These are phyloP conservation scores for chimpanzee (Pan troglodytes) DNA, from an alignment of 2,113 vertebrate species.

Conservation along the genomic window DNA sequence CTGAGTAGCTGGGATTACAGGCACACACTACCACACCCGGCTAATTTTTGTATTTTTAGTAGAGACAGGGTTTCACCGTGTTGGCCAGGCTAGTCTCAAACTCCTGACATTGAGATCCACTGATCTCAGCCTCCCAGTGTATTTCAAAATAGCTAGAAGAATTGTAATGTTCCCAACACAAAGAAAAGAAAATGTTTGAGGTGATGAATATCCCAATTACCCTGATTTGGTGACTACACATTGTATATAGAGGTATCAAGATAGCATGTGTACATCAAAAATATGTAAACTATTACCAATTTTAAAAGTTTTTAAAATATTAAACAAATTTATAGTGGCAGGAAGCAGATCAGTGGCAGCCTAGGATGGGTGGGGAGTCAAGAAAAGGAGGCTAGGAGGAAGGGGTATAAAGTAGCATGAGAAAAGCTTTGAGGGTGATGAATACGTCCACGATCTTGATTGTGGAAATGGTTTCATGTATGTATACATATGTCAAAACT, in stretches of 20 bases:
- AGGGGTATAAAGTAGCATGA: background rate
- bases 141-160: background rate
- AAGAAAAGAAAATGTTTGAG: background rate
- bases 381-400: background rate
- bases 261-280: background rate
- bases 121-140: background rate
- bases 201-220: background rate
- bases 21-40: fast-evolving
- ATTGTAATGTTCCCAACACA: background rate
- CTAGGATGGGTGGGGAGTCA: background rate
- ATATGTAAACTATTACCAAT: too few relatives aligned
- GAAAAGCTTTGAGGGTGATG: background rate
- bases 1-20: too few relatives aligned
- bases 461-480: background rate
- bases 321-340: background rate
- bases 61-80: too few relatives aligned
- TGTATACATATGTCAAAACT: background rate
- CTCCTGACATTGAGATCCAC: too few relatives aligned
- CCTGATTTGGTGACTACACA: background rate
- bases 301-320: background rate
- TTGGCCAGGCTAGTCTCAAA: too few relatives aligned
- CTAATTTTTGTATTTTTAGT: too few relatives aligned
- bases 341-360: background rate
- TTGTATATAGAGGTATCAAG: background rate
- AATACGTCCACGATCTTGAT: background rate